These are phyloP conservation scores for Epinephelus awoara DNA, from an alignment of 2,797 vertebrate species.

Conservation along the genomic window DNA sequence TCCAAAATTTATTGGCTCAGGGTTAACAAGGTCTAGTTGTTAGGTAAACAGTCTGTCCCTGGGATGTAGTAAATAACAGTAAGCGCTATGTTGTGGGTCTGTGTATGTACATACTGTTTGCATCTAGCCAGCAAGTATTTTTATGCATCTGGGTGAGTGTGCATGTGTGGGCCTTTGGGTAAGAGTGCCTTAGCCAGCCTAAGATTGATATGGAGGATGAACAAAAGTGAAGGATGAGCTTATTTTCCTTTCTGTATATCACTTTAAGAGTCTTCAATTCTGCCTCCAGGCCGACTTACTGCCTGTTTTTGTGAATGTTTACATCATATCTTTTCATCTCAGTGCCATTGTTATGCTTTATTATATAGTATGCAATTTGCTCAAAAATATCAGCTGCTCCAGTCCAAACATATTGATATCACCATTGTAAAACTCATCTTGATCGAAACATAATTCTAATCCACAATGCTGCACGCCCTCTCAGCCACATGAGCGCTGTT, in stretches of 20 bases:
- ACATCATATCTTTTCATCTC: neutral
- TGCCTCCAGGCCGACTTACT: neutral
- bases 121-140: slow-evolving; percentile 52
- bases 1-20: slow-evolving; percentile 80
- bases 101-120: slow-evolving; percentile 44
- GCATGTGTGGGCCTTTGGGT: slow-evolving; percentile 42
- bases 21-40: slow-evolving; percentile 82
- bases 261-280: slow-evolving; percentile 5
- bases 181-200: slow-evolving; percentile 16
- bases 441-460: slow-evolving; percentile 29
- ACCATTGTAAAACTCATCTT: slow-evolving; percentile 14
- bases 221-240: slow-evolving; percentile 9
- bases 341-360: neutral
- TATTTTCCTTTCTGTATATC: slow-evolving; percentile 21
- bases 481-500: slow-evolving; percentile 1
- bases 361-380: neutral
- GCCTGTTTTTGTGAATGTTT: slow-evolving; percentile 5
- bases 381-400: slow-evolving; percentile 3
- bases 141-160: slow-evolving; percentile 45
- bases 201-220: slow-evolving; percentile 8
- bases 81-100: slow-evolving; percentile 43
- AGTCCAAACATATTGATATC: neutral
- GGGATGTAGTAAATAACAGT: slow-evolving; percentile 83
- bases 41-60: slow-evolving; percentile 83
- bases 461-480: neutral